phyloP scores from a whole-genome alignment of 2,797 vertebrate species.

The Fratercula arctica region DNA sequence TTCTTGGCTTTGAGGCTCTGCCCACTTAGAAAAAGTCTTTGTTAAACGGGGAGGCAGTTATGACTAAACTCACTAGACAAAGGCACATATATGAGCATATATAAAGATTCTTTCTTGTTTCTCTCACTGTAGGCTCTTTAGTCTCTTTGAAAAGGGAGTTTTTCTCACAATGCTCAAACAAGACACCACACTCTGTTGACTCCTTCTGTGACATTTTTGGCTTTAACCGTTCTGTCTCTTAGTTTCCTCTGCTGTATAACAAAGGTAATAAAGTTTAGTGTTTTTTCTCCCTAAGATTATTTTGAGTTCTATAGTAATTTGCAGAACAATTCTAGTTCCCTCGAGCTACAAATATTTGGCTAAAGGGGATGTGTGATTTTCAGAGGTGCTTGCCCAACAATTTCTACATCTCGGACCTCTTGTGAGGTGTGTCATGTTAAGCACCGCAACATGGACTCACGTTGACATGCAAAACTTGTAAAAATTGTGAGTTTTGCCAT shows the following conservation, averaged over 20 bases:
- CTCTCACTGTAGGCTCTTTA: background rate
- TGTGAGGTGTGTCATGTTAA: background rate
- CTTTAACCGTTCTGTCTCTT: background rate
- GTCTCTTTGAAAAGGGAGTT: background rate
- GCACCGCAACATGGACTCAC: background rate
- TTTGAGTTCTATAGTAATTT: background rate
- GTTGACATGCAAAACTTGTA: background rate
- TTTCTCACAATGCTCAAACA: background rate
- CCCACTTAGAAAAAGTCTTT: background rate
- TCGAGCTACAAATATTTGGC: background rate
- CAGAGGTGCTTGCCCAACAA: background rate
- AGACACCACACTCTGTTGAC: background rate
- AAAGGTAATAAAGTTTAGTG: background rate
- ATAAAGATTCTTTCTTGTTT: background rate
- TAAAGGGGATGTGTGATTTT: background rate
- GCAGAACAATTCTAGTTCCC: background rate
- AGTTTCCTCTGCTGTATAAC: slow-evolving; percentile 4
- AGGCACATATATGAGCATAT: background rate
- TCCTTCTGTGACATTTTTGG: background rate
- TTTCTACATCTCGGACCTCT: background rate
- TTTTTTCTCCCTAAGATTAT: background rate
- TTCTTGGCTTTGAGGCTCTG: background rate
- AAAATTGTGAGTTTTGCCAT: background rate
- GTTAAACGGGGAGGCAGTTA: background rate
- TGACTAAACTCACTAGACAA: background rate